These are phyloP conservation scores for Magallana gigas DNA, from an alignment of 1,140 invertebrate genomes.

Conservation along the genomic window DNA sequence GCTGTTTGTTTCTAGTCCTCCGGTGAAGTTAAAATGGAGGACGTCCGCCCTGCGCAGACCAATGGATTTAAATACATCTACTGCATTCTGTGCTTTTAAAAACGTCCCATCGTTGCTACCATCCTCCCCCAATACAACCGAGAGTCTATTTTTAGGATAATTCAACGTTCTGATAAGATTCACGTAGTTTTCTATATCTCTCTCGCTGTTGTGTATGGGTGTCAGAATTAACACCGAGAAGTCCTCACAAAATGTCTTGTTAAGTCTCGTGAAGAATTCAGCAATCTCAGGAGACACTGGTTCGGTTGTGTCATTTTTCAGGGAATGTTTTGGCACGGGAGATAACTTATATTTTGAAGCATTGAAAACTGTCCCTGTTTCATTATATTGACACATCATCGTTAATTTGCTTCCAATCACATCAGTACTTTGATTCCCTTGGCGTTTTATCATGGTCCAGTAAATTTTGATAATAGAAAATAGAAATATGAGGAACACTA, in stretches of 20 bases:
- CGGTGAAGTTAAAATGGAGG: constrained; percentile 65
- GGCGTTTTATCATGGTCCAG: no score
- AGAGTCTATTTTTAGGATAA: constrained; percentile 71
- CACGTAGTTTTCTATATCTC: constrained; percentile 59
- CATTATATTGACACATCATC: background rate
- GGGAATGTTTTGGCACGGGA: background rate
- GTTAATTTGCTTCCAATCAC: background rate
- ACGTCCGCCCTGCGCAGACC: constrained; percentile 61
- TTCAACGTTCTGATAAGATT: constrained; percentile 64
- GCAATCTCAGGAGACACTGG: background rate
- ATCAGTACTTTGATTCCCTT: background rate
- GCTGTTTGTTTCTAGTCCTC: constrained; percentile 58
- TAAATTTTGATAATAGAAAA: no score
- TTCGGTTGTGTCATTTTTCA: background rate
- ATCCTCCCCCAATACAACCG: constrained; percentile 75
- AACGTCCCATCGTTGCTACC: constrained; percentile 71
- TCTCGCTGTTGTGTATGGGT: constrained; percentile 72
- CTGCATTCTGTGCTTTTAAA: constrained; percentile 55
- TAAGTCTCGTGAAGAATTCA: background rate
- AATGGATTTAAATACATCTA: constrained; percentile 58
- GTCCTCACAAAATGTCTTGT: background rate
- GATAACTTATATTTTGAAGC: background rate
- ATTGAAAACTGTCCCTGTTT: background rate
- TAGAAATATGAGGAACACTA: no score
- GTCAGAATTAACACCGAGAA: constrained; percentile 66